Evolutionary conservation across 30 jellyfish, hydroid and myxozoan species (phyloP).

Genomic region (Sanderia malayensis): DNA sequence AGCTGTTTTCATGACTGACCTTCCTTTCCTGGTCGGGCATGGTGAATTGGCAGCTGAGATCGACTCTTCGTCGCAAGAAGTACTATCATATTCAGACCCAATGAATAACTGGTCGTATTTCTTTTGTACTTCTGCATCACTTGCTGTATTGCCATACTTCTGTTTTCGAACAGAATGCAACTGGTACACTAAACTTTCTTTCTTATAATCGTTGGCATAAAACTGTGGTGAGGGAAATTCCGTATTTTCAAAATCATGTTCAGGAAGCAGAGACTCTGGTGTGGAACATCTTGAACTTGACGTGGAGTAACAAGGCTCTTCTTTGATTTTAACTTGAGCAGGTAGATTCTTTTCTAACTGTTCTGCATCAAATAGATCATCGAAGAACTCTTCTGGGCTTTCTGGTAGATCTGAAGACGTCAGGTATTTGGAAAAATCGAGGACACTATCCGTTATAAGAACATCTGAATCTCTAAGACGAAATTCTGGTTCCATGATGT

Average conservation of each 20-base stretch:
- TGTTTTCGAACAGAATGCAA: slow-evolving; percentile 69
- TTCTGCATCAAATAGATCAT: slow-evolving; percentile 87
- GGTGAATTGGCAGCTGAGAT: slow-evolving; percentile 41
- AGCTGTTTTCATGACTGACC: slow-evolving; percentile 54
- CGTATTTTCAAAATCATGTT: slow-evolving; percentile 95
- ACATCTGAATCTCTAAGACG: slow-evolving; percentile 82
- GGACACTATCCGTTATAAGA: slow-evolving; percentile 98
- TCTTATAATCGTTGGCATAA: slow-evolving; percentile 50
- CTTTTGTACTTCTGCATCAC: slow-evolving; percentile 19
- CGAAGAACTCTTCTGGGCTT: slow-evolving; percentile 98
- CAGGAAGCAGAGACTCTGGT: slow-evolving; percentile 99
- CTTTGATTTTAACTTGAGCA: slow-evolving; percentile 77
- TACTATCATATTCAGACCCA: slow-evolving; percentile 29
- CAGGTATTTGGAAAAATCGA: slow-evolving; percentile 92
- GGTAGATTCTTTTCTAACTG: slow-evolving; percentile 70
- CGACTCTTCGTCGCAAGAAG: slow-evolving; percentile 16
- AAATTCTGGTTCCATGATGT: slow-evolving; percentile 77
- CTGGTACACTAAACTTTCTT: slow-evolving; percentile 85
- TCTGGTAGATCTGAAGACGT: slow-evolving; percentile 97
- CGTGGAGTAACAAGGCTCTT: slow-evolving; percentile 96
- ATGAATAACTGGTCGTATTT: slow-evolving; percentile 56
- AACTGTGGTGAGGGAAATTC: slow-evolving; percentile 94
- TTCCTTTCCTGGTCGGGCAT: slow-evolving; percentile 73
- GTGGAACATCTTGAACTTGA: slow-evolving; percentile 99
- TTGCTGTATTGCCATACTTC: slow-evolving; percentile 27